A percentile compares a stretch with the other conserved stretches of the same genome.
Conservation (phyloP, 2,888 invertebrate genomes). For the Drosophila siamana region DNA sequence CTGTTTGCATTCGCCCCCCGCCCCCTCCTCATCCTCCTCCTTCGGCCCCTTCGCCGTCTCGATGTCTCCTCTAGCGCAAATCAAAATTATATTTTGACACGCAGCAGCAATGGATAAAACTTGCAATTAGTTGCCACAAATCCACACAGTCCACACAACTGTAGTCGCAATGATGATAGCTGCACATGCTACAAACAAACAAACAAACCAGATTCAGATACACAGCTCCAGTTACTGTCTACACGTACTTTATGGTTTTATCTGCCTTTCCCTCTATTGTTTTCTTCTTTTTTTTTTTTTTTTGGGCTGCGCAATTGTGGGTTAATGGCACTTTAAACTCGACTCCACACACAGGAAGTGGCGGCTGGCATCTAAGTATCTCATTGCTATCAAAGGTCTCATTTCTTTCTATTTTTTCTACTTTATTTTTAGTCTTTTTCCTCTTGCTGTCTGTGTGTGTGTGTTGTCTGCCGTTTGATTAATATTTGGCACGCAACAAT, state of each 20-base stretch:
- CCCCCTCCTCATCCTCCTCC: neutral
- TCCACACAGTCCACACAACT: conserved; percentile 28
- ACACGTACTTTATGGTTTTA: conserved; percentile 31
- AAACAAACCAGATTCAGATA: no score
- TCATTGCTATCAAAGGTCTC: conserved; percentile 34
- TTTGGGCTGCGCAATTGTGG: no score
- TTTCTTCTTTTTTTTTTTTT: conserved; percentile 24
- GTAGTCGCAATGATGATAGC: conserved; percentile 25
- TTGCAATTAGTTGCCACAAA: conserved; percentile 68
- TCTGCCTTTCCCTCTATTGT: conserved; percentile 1
- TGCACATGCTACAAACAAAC: conserved; percentile 62
- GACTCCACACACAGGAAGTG: conserved; percentile 59
- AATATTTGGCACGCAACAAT: conserved; percentile 77
- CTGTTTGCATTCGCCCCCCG: conserved; percentile 5
- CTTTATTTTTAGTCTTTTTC: conserved; percentile 24
- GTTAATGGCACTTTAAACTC: conserved; percentile 78
- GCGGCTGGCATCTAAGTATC: conserved; percentile 32
- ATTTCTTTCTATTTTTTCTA: conserved; percentile 24
- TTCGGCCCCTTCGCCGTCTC: neutral
- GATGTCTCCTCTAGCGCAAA: conserved; percentile 35
- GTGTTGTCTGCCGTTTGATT: conserved; percentile 57
- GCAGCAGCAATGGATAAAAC: conserved; percentile 62
- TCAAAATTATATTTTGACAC: conserved; percentile 79
- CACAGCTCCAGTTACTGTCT: conserved; percentile 27
- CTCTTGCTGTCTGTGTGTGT: conserved; percentile 26